These are phyloP conservation scores for Galeopsomyia nigrocyanea DNA, from an alignment of 2,888 invertebrate genomes.

Conservation along the genomic window DNA sequence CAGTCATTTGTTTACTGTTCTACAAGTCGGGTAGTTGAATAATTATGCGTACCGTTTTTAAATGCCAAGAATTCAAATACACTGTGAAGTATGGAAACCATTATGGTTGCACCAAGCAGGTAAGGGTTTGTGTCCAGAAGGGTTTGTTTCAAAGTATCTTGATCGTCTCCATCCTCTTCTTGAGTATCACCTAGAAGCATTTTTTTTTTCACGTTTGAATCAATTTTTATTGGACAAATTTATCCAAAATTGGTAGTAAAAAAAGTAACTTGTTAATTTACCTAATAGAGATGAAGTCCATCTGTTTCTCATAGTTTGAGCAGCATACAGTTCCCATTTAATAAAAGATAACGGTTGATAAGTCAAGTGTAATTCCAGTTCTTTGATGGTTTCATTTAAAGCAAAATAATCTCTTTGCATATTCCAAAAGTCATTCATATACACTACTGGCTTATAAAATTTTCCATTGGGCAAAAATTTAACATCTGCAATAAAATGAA, in stretches of 20 bases:
- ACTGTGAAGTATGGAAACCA: constrained; percentile 95
- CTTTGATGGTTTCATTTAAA: constrained; percentile 86
- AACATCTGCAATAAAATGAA: constrained; percentile 72
- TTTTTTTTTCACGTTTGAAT: no score
- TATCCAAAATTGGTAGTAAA: no score
- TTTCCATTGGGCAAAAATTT: constrained; percentile 88
- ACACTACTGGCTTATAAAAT: constrained; percentile 93
- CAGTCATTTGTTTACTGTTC: not conserved
- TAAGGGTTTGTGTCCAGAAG: constrained; percentile 97
- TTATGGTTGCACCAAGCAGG: constrained; percentile 89
- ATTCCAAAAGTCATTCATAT: constrained; percentile 99
- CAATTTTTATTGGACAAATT: no score
- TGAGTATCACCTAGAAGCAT: constrained; percentile 70
- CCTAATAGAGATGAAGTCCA: constrained; percentile 72
- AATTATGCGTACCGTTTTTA: constrained; percentile 84
- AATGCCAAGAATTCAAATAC: constrained; percentile 98
- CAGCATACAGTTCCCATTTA: constrained; percentile 98
- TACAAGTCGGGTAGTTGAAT: not conserved
- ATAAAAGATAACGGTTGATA: constrained; percentile 94
- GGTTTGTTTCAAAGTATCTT: constrained; percentile 93
- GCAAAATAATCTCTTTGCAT: constrained; percentile 94
- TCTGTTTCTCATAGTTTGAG: constrained; percentile 93
- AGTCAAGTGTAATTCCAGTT: constrained; percentile 79
- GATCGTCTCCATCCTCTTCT: constrained; percentile 89
- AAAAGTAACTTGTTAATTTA: constrained; percentile 47